phyloP scores from a whole-genome alignment of 2,797 vertebrate genomes.

The Poeciliopsis presidionis region DNA sequence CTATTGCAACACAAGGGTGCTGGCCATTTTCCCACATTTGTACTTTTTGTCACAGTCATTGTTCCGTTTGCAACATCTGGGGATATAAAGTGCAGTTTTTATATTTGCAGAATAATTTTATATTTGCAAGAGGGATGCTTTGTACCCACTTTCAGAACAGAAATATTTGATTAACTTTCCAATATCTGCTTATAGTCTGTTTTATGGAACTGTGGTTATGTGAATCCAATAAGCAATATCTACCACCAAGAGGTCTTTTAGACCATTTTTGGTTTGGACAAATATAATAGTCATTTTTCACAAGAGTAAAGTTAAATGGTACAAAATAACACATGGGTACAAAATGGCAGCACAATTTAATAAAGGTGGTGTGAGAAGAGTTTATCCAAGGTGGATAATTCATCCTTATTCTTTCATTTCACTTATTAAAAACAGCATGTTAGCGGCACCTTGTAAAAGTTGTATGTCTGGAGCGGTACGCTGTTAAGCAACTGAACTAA shows the following conservation, averaged over 20 bases:
- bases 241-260: not conserved
- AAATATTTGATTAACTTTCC: not conserved
- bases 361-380: not conserved
- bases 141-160: not conserved
- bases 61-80: not conserved
- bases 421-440: not conserved
- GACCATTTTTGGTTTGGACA: not conserved
- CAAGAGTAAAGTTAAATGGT: not conserved
- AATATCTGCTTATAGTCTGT: not conserved
- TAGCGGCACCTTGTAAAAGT: not conserved
- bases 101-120: not conserved
- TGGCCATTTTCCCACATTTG: not conserved
- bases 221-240: not conserved
- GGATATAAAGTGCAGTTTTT: not conserved
- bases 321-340: not conserved
- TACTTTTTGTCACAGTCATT: not conserved
- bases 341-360: not conserved
- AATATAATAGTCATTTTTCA: not conserved
- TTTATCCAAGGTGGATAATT: not conserved
- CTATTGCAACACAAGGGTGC: not conserved
- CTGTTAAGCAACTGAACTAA: not conserved
- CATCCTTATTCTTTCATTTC: not conserved
- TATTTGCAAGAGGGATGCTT: not conserved
- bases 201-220: not conserved
- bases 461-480: not conserved